phyloP scores from a whole-genome alignment of 2,797 vertebrate genomes.

The Eurystomus glaucurus region DNA sequence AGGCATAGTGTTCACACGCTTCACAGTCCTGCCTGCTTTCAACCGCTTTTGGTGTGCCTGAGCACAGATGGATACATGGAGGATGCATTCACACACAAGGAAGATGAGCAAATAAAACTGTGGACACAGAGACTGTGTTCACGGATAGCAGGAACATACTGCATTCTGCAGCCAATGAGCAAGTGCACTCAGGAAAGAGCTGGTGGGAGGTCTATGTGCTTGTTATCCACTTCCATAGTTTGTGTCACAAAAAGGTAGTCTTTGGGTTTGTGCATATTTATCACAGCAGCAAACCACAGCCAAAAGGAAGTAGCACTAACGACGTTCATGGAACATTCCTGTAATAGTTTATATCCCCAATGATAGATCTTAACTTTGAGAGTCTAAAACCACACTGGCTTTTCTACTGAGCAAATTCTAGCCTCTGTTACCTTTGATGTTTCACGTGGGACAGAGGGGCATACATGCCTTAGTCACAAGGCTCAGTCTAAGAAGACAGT shows the following conservation, averaged over 20 bases:
- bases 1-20: background rate
- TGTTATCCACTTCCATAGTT: background rate
- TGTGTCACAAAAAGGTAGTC: background rate
- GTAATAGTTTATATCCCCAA: background rate
- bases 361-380: background rate
- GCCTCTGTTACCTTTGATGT: background rate
- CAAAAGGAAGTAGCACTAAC: background rate
- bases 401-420: background rate
- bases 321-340: background rate
- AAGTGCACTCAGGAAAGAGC: background rate
- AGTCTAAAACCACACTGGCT: background rate
- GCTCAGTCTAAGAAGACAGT: background rate
- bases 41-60: background rate
- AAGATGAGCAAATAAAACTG: background rate
- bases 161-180: background rate
- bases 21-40: background rate
- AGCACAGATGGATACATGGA: background rate
- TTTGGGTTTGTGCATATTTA: background rate
- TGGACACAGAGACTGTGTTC: background rate
- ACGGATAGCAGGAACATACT: background rate
- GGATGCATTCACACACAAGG: background rate
- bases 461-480: background rate
- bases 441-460: background rate
- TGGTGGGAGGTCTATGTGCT: accelerated
- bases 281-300: background rate